Percentiles rank a stretch among this genome's conserved stretches.
Conservation (phyloP, 2,888 invertebrate genomes). For the Entomobrya proxima region DNA sequence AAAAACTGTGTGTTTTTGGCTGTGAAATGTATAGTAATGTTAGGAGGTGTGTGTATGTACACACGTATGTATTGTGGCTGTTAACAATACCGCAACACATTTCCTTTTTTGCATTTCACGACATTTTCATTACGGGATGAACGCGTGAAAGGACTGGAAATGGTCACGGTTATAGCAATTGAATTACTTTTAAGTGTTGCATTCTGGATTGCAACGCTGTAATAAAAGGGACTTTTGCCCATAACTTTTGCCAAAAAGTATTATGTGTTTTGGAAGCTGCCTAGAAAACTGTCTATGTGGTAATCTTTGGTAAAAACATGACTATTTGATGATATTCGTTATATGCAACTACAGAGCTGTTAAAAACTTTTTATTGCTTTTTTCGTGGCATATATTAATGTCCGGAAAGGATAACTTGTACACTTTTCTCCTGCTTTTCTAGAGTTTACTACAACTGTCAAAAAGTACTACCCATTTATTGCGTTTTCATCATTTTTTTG, state of each 20-base stretch:
- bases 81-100: neutral
- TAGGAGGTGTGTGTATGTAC: neutral
- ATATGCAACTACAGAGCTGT: neutral
- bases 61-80: neutral
- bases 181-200: constrained; percentile 31
- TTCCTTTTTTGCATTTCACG: neutral
- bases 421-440: neutral
- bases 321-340: neutral
- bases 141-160: constrained; percentile 14
- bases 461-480: neutral
- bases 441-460: neutral
- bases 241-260: constrained; percentile 11
- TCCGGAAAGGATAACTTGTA: neutral
- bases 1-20: neutral
- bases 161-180: constrained; percentile 19
- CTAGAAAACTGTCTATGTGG: neutral
- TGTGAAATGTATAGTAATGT: neutral
- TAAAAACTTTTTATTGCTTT: neutral
- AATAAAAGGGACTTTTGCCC: constrained; percentile 14
- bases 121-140: constrained; percentile 2
- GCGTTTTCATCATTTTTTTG: neutral
- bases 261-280: neutral
- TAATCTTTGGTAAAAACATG: neutral
- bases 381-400: neutral
- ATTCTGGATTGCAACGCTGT: neutral